Percentiles rank a stretch among this genome's conserved stretches.
Evolutionary conservation across 1,140 invertebrate genomes (phyloP).

Genomic region (Holcopasites calliopsidis): DNA sequence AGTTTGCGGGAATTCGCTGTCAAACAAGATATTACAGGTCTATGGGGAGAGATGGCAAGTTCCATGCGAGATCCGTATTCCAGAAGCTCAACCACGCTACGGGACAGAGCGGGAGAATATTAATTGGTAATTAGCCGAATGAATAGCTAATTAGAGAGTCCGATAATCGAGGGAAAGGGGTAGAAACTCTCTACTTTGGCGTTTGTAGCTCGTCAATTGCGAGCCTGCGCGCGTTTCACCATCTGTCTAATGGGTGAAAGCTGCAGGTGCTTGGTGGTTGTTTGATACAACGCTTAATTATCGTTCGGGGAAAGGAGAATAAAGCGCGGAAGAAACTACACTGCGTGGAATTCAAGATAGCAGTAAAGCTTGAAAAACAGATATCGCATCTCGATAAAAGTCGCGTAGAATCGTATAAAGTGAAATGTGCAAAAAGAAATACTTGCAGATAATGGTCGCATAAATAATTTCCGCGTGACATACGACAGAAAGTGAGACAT

Average conservation of each 20-base stretch:
- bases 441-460: too few relatives aligned
- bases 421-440: too few relatives aligned
- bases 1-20: not conserved
- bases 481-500: too few relatives aligned
- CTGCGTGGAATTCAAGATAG: too few relatives aligned
- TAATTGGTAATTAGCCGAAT: slow-evolving; percentile 54
- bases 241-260: not conserved
- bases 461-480: too few relatives aligned
- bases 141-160: slow-evolving; percentile 49
- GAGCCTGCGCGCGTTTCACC: not conserved
- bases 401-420: too few relatives aligned
- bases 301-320: too few relatives aligned
- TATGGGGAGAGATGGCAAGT: not conserved
- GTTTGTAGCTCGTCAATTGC: not conserved
- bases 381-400: too few relatives aligned
- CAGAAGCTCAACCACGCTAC: not conserved
- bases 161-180: slow-evolving; percentile 22
- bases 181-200: not conserved
- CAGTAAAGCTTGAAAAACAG: too few relatives aligned
- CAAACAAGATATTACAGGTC: not conserved
- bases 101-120: slow-evolving; percentile 12
- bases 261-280: not conserved
- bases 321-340: too few relatives aligned
- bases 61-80: not conserved
- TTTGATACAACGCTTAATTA: not conserved